Conservation (phyloP, 2,888 invertebrate species). For the Heliconius cydno region DNA sequence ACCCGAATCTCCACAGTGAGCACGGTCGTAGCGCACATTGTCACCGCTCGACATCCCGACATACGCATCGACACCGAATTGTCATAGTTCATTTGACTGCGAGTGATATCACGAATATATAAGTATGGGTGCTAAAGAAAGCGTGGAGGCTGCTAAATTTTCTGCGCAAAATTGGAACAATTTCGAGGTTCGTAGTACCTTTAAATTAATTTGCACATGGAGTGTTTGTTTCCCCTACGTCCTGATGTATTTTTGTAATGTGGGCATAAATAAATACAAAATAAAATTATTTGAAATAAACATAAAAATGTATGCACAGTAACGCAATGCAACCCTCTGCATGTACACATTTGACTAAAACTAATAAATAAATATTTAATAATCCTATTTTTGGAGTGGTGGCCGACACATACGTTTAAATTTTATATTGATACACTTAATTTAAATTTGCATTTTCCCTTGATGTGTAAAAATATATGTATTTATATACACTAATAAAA, state of each 20-base stretch:
- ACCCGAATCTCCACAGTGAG: constrained; percentile 70
- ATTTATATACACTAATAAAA: not conserved
- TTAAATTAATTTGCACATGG: constrained; percentile 81
- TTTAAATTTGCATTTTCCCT: constrained; percentile 24
- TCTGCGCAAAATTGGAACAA: constrained; percentile 92
- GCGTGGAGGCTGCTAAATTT: constrained; percentile 91
- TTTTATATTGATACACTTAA: constrained; percentile 29
- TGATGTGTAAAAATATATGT: constrained; percentile 23
- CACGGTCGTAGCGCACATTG: constrained; percentile 74
- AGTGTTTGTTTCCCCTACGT: constrained; percentile 77
- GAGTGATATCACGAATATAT: constrained; percentile 79
- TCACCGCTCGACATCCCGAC: constrained; percentile 74
- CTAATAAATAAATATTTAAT: constrained; percentile 42
- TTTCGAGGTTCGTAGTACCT: constrained; percentile 87
- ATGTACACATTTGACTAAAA: constrained; percentile 67
- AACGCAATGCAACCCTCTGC: constrained; percentile 64
- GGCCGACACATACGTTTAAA: constrained; percentile 27
- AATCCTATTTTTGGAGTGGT: constrained; percentile 34
- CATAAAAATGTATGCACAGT: constrained; percentile 70
- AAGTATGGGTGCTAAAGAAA: constrained; percentile 92
- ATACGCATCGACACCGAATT: constrained; percentile 77
- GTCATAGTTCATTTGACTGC: constrained; percentile 69
- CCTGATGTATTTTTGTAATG: constrained; percentile 73
- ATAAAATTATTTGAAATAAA: constrained; percentile 58
- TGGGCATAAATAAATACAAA: constrained; percentile 53